Evolutionary conservation across 2,113 vertebrate species (phyloP), one percentile per base, ranked within the genome.

Genomic region (Centropristis striata): DNA sequence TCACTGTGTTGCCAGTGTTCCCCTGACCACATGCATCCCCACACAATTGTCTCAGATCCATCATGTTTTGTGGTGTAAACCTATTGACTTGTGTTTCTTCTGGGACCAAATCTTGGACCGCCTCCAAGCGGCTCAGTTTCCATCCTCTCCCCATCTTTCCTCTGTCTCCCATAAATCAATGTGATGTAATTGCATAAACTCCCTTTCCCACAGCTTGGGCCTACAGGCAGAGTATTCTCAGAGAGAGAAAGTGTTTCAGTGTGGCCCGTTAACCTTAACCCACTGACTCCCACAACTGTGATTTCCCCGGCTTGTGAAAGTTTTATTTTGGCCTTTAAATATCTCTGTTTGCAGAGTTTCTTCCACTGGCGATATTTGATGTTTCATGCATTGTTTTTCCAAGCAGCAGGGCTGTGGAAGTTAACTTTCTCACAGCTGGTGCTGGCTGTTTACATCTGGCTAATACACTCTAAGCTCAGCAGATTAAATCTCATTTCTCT

Each of bases 171-270:
- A 91, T 95, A 94, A 95, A 94, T 95, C 92, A 93, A 87, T 86
- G 90, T 94, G 94, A 93, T 93, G 91, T 92, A 94, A 95, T 92
- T 93, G 86, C 87, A 89, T 86, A 85, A 92, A 92, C 87, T 91
- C 90, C 85, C 90, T 87, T 95, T 95, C 94, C 94, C 94, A 95
- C 93, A 93, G 87, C 87, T 86, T 16, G 1, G 67, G 69, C 71
- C 75, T 71, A 46, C 28, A 85, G 76, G 78, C 72, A 85, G 72
- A 75, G 75, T 51, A 78, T 87, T 88, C 80, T 86, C 84, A 69
- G 57, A 60, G 83, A 60, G 83, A 82, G 76, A 89, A 84, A 90
- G 80, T 60, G 83, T 84, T 91, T 90, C 86, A 85, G 77, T 75
- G 69, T 77, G 84, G 72, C 88, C 85, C 53, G 85, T 83, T 90